A percentile compares a stretch with the other conserved stretches of the same genome.
phyloP scores from a whole-genome alignment of 2,888 invertebrate species.

The Galerucella pusilla region DNA sequence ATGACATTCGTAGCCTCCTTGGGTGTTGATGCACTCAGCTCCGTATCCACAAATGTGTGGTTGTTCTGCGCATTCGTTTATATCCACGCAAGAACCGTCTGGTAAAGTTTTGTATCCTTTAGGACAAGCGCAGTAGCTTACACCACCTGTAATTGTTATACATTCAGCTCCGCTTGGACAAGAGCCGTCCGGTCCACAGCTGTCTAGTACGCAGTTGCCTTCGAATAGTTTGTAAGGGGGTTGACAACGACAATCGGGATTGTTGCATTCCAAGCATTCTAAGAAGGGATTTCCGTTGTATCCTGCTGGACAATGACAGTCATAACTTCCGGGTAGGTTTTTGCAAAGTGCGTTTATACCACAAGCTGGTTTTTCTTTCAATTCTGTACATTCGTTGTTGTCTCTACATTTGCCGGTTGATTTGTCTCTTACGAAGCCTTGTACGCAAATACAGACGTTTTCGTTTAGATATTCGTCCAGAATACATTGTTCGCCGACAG shows the following conservation, averaged over 20 bases:
- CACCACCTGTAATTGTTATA: slow-evolving; percentile 87
- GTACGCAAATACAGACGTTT: slow-evolving; percentile 89
- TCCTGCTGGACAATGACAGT: slow-evolving; percentile 89
- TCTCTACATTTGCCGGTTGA: slow-evolving; percentile 84
- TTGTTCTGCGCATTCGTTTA: slow-evolving; percentile 84
- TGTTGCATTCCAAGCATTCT: slow-evolving; percentile 82
- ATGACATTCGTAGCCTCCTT: slow-evolving; percentile 82
- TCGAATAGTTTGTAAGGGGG: slow-evolving; percentile 87
- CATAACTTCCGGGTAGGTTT: slow-evolving; percentile 92
- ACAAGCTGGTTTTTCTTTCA: slow-evolving; percentile 81
- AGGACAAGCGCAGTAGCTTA: slow-evolving; percentile 94
- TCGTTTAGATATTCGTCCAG: slow-evolving; percentile 77
- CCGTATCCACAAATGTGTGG: slow-evolving; percentile 86
- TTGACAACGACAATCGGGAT: slow-evolving; percentile 87
- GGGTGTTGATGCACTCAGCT: slow-evolving; percentile 84
- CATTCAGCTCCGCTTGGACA: slow-evolving; percentile 91
- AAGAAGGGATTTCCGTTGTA: slow-evolving; percentile 92
- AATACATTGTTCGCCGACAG: slow-evolving; percentile 87
- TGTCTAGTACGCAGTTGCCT: slow-evolving; percentile 86
- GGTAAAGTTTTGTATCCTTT: slow-evolving; percentile 81
- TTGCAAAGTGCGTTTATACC: slow-evolving; percentile 91
- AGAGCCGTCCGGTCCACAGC: slow-evolving; percentile 82
- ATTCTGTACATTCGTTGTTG: slow-evolving; percentile 84
- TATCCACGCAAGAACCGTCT: slow-evolving; percentile 87
- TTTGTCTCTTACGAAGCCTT: slow-evolving; percentile 84